phyloP scores from a whole-genome alignment of 64 coral and sea anemone genomes.

The Dendrophyllia cribrosa region DNA sequence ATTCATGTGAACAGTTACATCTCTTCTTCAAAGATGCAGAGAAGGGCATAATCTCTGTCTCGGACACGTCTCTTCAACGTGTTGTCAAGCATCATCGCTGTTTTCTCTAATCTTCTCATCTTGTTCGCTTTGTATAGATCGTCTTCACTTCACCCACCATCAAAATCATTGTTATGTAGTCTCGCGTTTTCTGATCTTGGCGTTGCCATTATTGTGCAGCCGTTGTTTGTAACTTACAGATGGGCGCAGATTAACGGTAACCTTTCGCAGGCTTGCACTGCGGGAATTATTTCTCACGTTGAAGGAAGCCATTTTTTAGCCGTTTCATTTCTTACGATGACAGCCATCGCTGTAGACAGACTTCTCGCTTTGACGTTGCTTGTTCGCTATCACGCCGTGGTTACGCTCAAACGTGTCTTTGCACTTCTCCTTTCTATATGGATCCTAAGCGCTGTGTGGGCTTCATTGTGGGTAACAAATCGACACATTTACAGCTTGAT shows the following conservation, averaged over 20 bases:
- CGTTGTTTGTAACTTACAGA: neutral
- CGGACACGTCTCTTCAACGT: too few species aligned
- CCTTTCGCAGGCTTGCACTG: neutral
- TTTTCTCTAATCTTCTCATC: neutral
- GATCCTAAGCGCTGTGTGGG: neutral
- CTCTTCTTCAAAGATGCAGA: too few species aligned
- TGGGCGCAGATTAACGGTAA: neutral
- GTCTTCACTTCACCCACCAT: neutral
- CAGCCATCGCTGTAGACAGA: constrained; percentile 11
- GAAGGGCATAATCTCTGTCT: too few species aligned
- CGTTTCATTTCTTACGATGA: neutral
- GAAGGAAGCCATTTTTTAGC: neutral
- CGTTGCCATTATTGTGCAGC: neutral
- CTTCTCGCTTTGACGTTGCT: neutral
- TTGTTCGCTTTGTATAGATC: neutral
- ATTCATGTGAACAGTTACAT: too few species aligned
- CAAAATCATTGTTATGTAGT: neutral
- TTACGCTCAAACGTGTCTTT: neutral
- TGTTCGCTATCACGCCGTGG: neutral
- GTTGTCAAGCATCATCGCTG: too few species aligned
- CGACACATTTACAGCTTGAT: neutral
- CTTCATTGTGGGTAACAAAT: neutral
- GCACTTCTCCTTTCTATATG: neutral
- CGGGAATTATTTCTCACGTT: neutral
- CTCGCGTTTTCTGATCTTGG: neutral